These are phyloP conservation scores for Parambassis ranga DNA, from an alignment of 2,797 vertebrate genomes.

Conservation along the genomic window DNA sequence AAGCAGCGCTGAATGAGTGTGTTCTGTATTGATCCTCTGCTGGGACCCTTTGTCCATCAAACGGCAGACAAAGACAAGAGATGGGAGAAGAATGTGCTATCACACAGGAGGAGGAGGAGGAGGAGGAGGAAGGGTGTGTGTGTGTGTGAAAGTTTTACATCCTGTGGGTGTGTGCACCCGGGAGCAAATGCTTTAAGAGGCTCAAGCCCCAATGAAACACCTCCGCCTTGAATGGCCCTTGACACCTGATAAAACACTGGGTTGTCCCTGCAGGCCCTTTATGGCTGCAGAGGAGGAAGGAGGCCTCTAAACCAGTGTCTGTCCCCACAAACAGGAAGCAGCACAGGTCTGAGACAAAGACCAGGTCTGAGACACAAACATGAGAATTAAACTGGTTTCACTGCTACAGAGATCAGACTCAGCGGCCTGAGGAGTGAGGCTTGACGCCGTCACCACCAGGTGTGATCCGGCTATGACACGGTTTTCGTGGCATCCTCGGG, in stretches of 20 bases:
- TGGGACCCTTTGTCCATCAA: conserved; percentile 61
- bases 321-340: conserved; percentile 41
- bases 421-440: too few relatives aligned
- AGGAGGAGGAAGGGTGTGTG: too few relatives aligned
- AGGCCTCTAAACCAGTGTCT: conserved; percentile 18
- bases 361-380: too few relatives aligned
- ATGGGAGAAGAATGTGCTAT: conserved; percentile 57
- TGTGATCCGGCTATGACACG: too few relatives aligned
- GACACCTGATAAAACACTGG: conserved; percentile 70
- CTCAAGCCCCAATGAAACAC: conserved; percentile 58
- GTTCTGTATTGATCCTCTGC: conserved; percentile 50
- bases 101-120: too few relatives aligned
- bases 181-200: conserved; percentile 61
- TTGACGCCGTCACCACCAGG: too few relatives aligned
- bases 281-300: conserved; percentile 39
- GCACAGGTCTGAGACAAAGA: too few relatives aligned
- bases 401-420: too few relatives aligned
- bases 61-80: conserved; percentile 45
- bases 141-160: conserved; percentile 56
- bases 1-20: conserved; percentile 41
- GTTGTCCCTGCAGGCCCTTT: conserved; percentile 51
- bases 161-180: conserved; percentile 52
- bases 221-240: conserved; percentile 47
- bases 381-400: too few relatives aligned
- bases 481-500: too few relatives aligned